phyloP scores from a whole-genome alignment of 92 coral and sea anemone genomes.

The Phenganax subtilis region DNA sequence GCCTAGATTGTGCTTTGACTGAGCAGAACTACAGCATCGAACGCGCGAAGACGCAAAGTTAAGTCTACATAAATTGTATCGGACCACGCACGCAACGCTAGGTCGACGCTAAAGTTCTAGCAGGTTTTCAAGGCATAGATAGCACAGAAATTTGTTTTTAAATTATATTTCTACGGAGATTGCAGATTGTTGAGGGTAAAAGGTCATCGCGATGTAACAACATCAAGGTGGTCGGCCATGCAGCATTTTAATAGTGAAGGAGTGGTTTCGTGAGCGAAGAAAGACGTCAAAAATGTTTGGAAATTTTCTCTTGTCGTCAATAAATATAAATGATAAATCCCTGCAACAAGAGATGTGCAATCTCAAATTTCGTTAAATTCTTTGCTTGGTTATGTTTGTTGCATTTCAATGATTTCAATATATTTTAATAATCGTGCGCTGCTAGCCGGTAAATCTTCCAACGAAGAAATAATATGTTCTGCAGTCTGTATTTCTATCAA shows the following conservation, averaged over 20 bases:
- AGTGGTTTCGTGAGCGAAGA: constrained; percentile 1
- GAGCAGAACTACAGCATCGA: not conserved
- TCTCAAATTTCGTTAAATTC: too few species aligned
- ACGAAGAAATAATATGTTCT: too few species aligned
- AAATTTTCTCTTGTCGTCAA: not conserved
- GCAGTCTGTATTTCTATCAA: not conserved
- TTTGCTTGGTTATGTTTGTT: not conserved
- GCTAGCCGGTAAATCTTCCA: too few species aligned
- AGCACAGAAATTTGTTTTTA: not conserved
- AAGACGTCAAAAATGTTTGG: not conserved
- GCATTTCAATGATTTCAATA: too few species aligned
- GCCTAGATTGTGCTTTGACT: too few species aligned
- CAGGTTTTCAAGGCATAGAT: not conserved
- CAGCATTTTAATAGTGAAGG: not conserved
- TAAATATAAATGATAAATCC: not conserved
- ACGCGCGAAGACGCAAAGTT: not conserved
- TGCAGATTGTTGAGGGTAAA: not conserved
- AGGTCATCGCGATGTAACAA: not conserved
- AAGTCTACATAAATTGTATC: not conserved
- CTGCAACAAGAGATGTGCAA: not conserved
- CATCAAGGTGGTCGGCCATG: not conserved
- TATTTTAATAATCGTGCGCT: too few species aligned
- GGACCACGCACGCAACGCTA: not conserved
- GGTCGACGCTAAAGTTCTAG: not conserved
- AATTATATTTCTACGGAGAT: not conserved